Conservation (phyloP, 1,140 invertebrate species). For the Drosophila sulfurigaster region DNA sequence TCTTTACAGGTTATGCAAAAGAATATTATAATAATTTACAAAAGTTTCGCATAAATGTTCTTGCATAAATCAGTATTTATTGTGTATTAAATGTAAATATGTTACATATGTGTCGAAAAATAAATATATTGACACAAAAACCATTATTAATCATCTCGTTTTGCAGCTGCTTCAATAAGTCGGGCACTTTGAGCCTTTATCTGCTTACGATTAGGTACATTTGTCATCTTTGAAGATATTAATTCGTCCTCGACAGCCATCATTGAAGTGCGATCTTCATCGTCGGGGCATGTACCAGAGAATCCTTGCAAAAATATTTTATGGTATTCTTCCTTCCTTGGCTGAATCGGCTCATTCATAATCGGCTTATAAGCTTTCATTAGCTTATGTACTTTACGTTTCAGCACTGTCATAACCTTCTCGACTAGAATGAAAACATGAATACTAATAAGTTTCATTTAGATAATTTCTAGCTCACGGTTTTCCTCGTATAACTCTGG, state of each 20-base stretch:
- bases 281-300: slow-evolving; percentile 18
- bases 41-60: not conserved
- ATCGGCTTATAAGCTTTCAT: slow-evolving; percentile 60
- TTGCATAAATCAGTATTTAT: slow-evolving; percentile 1
- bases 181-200: slow-evolving; percentile 70
- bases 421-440: slow-evolving; percentile 47
- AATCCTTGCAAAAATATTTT: slow-evolving; percentile 44
- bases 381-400: slow-evolving; percentile 64
- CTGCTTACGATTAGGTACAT: slow-evolving; percentile 75
- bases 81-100: not conserved
- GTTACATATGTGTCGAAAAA: not conserved
- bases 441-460: not conserved
- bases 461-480: slow-evolving; percentile 40
- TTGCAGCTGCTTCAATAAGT: slow-evolving; percentile 63
- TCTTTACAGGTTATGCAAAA: too few species aligned
- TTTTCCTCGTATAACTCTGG: slow-evolving; percentile 69
- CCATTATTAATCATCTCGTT: slow-evolving; percentile 13
- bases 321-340: slow-evolving; percentile 60
- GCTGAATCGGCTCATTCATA: slow-evolving; percentile 13
- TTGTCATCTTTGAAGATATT: slow-evolving; percentile 57
- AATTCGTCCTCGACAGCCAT: slow-evolving; percentile 47
- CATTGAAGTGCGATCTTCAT: slow-evolving; percentile 9
- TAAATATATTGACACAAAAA: slow-evolving; percentile 9
- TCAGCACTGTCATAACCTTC: slow-evolving; percentile 64
- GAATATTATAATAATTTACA: too few species aligned